phyloP scores from a whole-genome alignment of 2,113 vertebrate genomes.

The Grammomys surdaster region DNA sequence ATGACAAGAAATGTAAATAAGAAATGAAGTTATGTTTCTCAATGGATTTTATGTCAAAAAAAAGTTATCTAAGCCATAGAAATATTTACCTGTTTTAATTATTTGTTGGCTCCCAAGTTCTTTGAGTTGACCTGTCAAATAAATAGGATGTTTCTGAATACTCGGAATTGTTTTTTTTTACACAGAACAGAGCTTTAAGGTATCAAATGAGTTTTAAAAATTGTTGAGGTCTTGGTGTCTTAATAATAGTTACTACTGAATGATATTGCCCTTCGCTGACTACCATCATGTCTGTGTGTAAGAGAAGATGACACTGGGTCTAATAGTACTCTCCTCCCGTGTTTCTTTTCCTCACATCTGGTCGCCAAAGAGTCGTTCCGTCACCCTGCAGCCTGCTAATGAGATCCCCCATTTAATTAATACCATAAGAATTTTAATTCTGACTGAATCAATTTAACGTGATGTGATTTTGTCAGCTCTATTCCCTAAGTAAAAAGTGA shows the following conservation, averaged over 20 bases:
- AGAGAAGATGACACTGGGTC: constrained; percentile 80
- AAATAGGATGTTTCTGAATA: not conserved
- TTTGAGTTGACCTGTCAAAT: constrained; percentile 34
- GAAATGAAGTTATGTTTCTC: constrained; percentile 53
- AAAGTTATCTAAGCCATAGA: constrained; percentile 44
- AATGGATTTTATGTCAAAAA: constrained; percentile 9
- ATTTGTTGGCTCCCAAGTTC: constrained; percentile 40
- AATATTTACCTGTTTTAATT: constrained; percentile 42
- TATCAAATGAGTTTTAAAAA: constrained; percentile 84
- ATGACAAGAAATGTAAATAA: constrained; percentile 28
- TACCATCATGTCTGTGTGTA: constrained; percentile 68
- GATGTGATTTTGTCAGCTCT: constrained; percentile 99
- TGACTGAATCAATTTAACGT: constrained; percentile 99
- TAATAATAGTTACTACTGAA: constrained; percentile 50
- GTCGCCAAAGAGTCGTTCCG: constrained; percentile 94
- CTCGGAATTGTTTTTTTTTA: constrained; percentile 56
- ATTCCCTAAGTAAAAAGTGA: constrained; percentile 99
- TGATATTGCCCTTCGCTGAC: constrained; percentile 69
- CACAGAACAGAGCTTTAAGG: constrained; percentile 84
- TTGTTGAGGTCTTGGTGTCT: constrained; percentile 74
- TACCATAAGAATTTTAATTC: constrained; percentile 99
- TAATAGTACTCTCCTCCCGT: constrained; percentile 88
- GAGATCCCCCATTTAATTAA: constrained; percentile 99
- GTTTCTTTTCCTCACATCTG: constrained; percentile 96
- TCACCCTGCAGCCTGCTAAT: constrained; percentile 98